Conservation (phyloP, 2,888 invertebrate species). For the Bembecia ichneumoniformis region DNA sequence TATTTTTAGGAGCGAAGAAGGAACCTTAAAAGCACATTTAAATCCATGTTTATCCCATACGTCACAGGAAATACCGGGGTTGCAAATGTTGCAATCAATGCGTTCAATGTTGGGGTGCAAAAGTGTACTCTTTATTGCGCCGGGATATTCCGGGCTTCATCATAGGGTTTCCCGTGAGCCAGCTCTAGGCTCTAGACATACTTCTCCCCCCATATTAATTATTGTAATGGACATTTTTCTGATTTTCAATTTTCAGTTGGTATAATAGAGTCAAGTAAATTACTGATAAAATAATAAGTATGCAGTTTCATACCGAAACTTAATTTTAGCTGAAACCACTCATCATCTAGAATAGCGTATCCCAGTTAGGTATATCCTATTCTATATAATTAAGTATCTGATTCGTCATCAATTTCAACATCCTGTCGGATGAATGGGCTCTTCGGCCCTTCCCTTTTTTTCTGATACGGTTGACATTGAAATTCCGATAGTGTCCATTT, state of each 20-base stretch:
- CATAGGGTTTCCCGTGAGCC: constrained; percentile 55
- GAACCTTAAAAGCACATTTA: not conserved
- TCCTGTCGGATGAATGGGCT: constrained; percentile 11
- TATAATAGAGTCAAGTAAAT: not conserved
- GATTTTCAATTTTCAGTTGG: not conserved
- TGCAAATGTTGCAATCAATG: constrained; percentile 36
- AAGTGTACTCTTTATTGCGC: constrained; percentile 27
- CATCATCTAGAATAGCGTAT: too few relatives aligned
- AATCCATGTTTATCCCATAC: constrained; percentile 17
- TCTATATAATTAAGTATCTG: constrained; percentile 1
- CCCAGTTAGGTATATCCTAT: not conserved
- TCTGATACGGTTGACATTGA: constrained; percentile 48
- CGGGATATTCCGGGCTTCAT: constrained; percentile 51
- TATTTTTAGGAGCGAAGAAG: too few relatives aligned
- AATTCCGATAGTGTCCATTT: constrained; percentile 53
- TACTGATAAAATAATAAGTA: too few relatives aligned
- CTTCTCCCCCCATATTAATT: constrained; percentile 22
- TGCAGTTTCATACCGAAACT: too few relatives aligned
- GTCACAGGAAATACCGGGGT: constrained; percentile 50
- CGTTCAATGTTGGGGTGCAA: constrained; percentile 31
- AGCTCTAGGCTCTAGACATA: constrained; percentile 18
- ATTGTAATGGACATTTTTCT: constrained; percentile 34
- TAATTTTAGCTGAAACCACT: too few relatives aligned
- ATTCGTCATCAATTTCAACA: constrained; percentile 13
- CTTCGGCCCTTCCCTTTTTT: constrained; percentile 32